Conservation (phyloP, 2,888 invertebrate genomes). For the Petrophora chlorosata region DNA sequence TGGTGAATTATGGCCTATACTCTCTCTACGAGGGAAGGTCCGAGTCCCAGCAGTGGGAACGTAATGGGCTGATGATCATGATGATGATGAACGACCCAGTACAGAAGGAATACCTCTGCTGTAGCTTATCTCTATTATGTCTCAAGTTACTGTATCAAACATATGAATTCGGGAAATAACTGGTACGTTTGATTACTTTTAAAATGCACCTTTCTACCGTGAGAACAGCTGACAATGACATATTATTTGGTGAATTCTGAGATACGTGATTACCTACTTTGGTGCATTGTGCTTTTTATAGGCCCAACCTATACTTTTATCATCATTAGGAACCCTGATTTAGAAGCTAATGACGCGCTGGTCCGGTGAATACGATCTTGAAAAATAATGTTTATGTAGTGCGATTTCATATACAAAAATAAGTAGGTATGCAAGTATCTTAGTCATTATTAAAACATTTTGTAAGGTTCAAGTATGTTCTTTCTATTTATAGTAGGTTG, state of each 20-base stretch:
- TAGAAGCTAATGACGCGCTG: background rate
- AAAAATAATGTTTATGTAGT: too few relatives aligned
- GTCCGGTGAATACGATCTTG: background rate
- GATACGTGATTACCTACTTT: conserved; percentile 5
- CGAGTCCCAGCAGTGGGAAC: too few relatives aligned
- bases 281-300: conserved; percentile 12
- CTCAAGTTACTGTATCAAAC: background rate
- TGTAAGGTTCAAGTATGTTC: too few relatives aligned
- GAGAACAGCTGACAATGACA: conserved; percentile 43
- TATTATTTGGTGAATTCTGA: conserved; percentile 27
- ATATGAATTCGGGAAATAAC: background rate
- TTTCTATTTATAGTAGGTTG: too few relatives aligned
- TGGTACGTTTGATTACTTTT: conserved; percentile 39
- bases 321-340: background rate
- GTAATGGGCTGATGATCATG: too few relatives aligned
- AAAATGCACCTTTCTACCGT: conserved; percentile 39
- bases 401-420: too few relatives aligned
- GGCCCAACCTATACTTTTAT: conserved; percentile 9
- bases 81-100: too few relatives aligned
- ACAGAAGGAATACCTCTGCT: too few relatives aligned
- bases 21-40: too few relatives aligned
- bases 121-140: background rate
- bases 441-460: too few relatives aligned
- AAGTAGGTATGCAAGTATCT: too few relatives aligned
- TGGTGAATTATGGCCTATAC: too few relatives aligned